phyloP scores from a whole-genome alignment of 2,888 invertebrate species.

The Aleiodes alternator region DNA sequence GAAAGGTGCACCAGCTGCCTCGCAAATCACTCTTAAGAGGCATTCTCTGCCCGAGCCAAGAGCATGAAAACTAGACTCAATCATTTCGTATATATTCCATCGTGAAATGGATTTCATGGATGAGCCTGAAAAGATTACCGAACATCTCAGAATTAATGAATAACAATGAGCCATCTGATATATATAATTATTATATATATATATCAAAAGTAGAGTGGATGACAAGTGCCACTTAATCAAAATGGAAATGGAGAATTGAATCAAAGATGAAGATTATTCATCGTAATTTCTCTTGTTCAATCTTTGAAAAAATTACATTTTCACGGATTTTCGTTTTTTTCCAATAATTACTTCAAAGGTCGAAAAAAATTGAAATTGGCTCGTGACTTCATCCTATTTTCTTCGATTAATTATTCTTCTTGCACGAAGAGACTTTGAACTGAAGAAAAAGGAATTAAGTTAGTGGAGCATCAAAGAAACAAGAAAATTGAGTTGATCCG shows the following conservation, averaged over 20 bases:
- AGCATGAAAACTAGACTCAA: constrained; percentile 63
- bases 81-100: constrained; percentile 70
- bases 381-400: constrained; percentile 57
- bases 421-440: background rate
- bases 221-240: constrained; percentile 42
- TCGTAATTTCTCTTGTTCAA: too few species aligned
- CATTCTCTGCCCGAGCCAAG: constrained; percentile 78
- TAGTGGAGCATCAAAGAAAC: background rate
- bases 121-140: constrained; percentile 27
- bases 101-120: constrained; percentile 56
- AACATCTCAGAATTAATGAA: constrained; percentile 39
- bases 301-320: background rate
- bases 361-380: constrained; percentile 58
- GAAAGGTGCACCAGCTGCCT: constrained; percentile 83
- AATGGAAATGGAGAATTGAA: constrained; percentile 34
- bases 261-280: too few species aligned
- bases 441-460: background rate
- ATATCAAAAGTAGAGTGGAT: background rate
- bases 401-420: background rate
- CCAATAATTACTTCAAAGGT: constrained; percentile 62
- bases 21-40: constrained; percentile 86
- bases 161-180: constrained; percentile 30
- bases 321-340: constrained; percentile 1
- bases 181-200: background rate
- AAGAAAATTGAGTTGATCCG: too few species aligned